Evolutionary conservation across 2,113 vertebrate genomes (phyloP).

Genomic region (Electrona antarctica): DNA sequence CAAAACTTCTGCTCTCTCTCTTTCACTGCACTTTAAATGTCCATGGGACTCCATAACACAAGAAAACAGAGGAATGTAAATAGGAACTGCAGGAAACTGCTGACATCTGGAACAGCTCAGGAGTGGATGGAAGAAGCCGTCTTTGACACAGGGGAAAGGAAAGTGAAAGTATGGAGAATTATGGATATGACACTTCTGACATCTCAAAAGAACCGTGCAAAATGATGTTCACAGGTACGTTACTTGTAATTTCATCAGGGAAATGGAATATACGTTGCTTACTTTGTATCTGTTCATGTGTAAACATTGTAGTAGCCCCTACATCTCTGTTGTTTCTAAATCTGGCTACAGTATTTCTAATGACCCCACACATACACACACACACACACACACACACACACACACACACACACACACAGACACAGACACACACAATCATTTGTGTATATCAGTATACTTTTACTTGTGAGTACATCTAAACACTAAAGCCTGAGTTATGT

Average conservation of each 20-base stretch:
- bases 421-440: too few relatives aligned
- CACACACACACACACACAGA: too few relatives aligned
- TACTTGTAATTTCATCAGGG: not conserved
- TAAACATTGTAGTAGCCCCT: not conserved
- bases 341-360: too few relatives aligned
- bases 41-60: not conserved
- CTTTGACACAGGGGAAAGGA: constrained; percentile 21
- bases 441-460: too few relatives aligned
- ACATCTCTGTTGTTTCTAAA: not conserved
- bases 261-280: not conserved
- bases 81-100: constrained; percentile 46
- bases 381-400: too few relatives aligned
- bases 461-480: too few relatives aligned
- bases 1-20: constrained; percentile 7
- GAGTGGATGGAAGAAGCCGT: constrained; percentile 23
- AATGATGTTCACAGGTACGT: constrained; percentile 62
- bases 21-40: not conserved
- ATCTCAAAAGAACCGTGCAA: constrained; percentile 39
- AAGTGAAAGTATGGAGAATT: constrained; percentile 58
- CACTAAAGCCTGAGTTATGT: too few relatives aligned
- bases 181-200: constrained; percentile 42
- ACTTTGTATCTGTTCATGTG: not conserved
- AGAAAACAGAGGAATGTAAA: constrained; percentile 39
- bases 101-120: constrained; percentile 38
- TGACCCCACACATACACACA: too few relatives aligned